Evolutionary conservation across 2,797 vertebrate species (phyloP), one percentile per base, ranked within the genome.

Genomic region (Mallotus villosus): DNA sequence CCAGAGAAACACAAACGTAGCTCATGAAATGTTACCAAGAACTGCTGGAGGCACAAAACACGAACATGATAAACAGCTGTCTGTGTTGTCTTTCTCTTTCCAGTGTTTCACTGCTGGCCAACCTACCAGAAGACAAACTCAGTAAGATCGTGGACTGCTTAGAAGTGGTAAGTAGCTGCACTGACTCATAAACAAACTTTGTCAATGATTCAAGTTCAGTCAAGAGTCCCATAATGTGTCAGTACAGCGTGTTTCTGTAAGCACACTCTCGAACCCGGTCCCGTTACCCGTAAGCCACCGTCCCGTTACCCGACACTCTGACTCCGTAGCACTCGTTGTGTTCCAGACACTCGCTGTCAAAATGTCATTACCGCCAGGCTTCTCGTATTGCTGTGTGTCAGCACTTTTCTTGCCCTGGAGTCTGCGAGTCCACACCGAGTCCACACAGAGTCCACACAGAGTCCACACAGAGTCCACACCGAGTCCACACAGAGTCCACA

Each of bases 101-200:
- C 91, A 98, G 96, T 74, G 96, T 97, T 77, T 95, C 95, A 37
- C 92, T 98, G 81, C 81, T 98, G 90, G 95, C 95, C 73, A 94
- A 94, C 82, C 90, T 98, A 78, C 96, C 96, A 24, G 96, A 96
- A 77, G 96, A 97, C 87, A 98, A 97, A 83, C 86, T 98, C 71
- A 93, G 92, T 81, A 98, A 96, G 91, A 97, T 97, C 81, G 95
- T 97, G 79, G 97, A 98, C 91, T 98, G 96, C 85, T 90, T 98
- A 72, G 96, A 98, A 90, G 94, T 97, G 95, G 96, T 97, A 93
- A 97, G 96, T 92, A 69, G 12, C 41, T 41, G 11, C 9, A 41
- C 2, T 46, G 41, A 12, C 41, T 46, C 11, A 46, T 46, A 37
- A 37, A 37, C 34, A 37, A 37, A 37, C 9, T 46, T 46, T 11